phyloP scores from a whole-genome alignment of 2,888 invertebrate genomes.

The Globia sparganii region DNA sequence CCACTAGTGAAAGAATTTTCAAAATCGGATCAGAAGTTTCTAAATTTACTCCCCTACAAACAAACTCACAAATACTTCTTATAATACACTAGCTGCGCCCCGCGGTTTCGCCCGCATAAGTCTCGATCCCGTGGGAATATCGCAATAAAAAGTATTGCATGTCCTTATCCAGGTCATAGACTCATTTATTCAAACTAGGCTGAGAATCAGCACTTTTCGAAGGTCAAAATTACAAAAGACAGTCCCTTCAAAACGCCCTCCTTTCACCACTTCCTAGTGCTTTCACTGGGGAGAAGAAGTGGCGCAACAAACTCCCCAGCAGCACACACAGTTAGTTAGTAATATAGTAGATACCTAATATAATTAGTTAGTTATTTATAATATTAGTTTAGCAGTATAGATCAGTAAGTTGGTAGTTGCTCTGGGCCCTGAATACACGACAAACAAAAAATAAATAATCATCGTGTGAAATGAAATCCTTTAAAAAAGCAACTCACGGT shows the following conservation, averaged over 20 bases:
- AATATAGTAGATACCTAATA: no score
- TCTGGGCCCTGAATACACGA: neutral
- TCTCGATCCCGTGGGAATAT: neutral
- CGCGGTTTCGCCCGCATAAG: neutral
- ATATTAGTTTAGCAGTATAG: neutral
- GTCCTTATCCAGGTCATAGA: neutral
- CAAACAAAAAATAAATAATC: neutral
- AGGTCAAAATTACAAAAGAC: no score
- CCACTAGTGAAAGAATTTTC: no score
- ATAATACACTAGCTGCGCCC: no score
- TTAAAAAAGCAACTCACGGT: conserved; percentile 12
- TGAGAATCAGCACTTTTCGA: no score
- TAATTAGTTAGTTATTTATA: neutral
- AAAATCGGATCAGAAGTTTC: neutral
- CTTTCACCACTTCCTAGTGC: no score
- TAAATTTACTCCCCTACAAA: neutral
- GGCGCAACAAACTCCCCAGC: no score
- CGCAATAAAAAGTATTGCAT: neutral
- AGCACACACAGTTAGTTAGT: no score
- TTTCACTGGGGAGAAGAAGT: no score
- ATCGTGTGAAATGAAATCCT: conserved; percentile 1
- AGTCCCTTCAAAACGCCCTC: no score
- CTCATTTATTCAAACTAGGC: no score
- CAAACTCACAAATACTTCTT: neutral
- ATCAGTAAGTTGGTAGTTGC: neutral